Evolutionary conservation across 1,140 invertebrate genomes (phyloP).

Genomic region (Neomicropteryx cornuta): DNA sequence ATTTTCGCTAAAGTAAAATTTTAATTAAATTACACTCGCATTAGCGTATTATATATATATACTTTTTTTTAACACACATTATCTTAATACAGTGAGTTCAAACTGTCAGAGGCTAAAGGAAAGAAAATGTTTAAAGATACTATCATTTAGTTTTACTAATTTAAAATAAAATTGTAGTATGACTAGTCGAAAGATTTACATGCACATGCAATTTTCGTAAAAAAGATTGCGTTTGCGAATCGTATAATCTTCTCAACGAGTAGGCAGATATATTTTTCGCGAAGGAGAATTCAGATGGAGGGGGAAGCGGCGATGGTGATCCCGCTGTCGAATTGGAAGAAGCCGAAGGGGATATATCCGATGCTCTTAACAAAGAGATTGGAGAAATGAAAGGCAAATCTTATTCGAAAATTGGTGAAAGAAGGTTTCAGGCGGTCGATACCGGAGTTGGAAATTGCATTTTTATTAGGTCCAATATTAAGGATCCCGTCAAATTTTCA

Average conservation of each 20-base stretch:
- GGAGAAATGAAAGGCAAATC: conserved; percentile 45
- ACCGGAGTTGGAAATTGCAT: conserved; percentile 72
- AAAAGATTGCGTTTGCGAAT: conserved; percentile 72
- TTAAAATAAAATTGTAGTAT: too few species aligned
- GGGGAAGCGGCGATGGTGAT: conserved; percentile 21
- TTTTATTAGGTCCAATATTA: conserved; percentile 69
- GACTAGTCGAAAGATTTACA: too few species aligned
- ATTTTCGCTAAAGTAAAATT: too few species aligned
- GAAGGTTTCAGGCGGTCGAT: conserved; percentile 53
- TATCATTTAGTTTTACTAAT: too few species aligned
- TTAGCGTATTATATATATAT: too few species aligned
- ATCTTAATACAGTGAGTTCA: too few species aligned
- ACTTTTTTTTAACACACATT: too few species aligned
- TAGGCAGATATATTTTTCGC: conserved; percentile 61
- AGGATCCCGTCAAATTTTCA: conserved; percentile 59
- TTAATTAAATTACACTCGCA: too few species aligned
- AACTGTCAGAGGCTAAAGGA: too few species aligned
- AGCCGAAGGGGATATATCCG: conserved; percentile 51
- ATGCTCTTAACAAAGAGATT: conserved; percentile 54
- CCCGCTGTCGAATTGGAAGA: conserved; percentile 33
- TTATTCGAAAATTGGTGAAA: conserved; percentile 30
- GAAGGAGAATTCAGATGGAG: conserved; percentile 9
- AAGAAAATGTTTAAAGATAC: too few species aligned
- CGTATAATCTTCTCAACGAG: conserved; percentile 79
- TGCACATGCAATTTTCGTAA: conserved; percentile 78